These are phyloP conservation scores for Cepaea hortensis DNA, from an alignment of 2,888 invertebrate genomes.

Conservation along the genomic window DNA sequence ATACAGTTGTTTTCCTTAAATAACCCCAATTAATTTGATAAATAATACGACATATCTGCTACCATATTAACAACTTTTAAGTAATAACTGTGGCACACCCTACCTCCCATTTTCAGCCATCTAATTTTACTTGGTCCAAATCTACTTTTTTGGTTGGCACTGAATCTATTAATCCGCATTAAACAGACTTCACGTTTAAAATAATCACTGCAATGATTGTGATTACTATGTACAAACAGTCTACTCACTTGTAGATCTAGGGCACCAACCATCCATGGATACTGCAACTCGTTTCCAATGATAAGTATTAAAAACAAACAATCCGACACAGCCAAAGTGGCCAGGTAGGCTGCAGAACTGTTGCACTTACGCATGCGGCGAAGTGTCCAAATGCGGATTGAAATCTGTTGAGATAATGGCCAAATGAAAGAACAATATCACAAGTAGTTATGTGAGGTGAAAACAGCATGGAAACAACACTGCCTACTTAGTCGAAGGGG, in stretches of 20 bases:
- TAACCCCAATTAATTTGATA: no score
- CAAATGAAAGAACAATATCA: neutral
- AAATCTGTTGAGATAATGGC: slow-evolving; percentile 51
- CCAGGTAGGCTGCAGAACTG: slow-evolving; percentile 73
- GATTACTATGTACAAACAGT: neutral
- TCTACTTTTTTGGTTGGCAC: no score
- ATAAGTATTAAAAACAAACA: slow-evolving; percentile 68
- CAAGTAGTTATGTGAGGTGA: neutral
- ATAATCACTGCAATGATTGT: neutral
- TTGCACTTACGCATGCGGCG: slow-evolving; percentile 69
- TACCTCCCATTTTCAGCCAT: no score
- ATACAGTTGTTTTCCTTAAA: no score
- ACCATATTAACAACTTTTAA: no score
- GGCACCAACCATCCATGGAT: slow-evolving; percentile 68
- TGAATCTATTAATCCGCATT: no score
- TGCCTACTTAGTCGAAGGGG: neutral
- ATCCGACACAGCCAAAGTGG: slow-evolving; percentile 71
- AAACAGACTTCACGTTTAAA: neutral
- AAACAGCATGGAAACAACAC: neutral
- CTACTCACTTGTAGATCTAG: slow-evolving; percentile 52
- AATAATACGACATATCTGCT: no score
- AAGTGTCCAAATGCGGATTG: slow-evolving; percentile 70
- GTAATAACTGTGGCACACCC: no score
- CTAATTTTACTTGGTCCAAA: no score
- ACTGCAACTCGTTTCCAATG: slow-evolving; percentile 69